phyloP scores from a whole-genome alignment of 1,140 invertebrate species.

The Mycetomoellerius zeteki region DNA sequence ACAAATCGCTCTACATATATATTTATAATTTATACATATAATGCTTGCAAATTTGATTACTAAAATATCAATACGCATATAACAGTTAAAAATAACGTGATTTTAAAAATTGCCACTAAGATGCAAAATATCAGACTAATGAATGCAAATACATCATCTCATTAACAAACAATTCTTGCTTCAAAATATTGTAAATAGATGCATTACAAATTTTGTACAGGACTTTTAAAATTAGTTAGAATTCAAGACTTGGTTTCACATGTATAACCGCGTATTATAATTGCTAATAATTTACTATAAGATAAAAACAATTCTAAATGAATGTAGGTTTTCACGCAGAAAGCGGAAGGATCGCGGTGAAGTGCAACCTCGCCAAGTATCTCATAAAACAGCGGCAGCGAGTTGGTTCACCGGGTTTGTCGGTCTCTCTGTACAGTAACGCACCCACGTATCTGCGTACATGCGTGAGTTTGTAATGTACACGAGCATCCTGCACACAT shows the following conservation, averaged over 20 bases:
- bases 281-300: too few species aligned
- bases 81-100: background rate
- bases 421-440: conserved; percentile 27
- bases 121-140: background rate
- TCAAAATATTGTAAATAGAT: background rate
- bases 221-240: background rate
- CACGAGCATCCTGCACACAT: background rate
- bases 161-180: background rate
- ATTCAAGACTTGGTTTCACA: background rate
- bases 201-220: too few species aligned
- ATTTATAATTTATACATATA: background rate
- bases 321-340: conserved; percentile 47
- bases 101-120: background rate
- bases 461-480: background rate
- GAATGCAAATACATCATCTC: background rate
- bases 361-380: conserved; percentile 40
- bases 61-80: background rate
- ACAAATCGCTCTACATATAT: conserved; percentile 1
- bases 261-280: background rate
- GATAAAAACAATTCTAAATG: background rate
- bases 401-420: conserved; percentile 31
- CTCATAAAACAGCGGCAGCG: background rate
- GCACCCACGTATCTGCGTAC: conserved; percentile 27
- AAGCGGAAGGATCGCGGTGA: conserved; percentile 61
- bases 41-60: background rate